Conservation (phyloP, 2,888 invertebrate species). For the Drosophila leonis region DNA sequence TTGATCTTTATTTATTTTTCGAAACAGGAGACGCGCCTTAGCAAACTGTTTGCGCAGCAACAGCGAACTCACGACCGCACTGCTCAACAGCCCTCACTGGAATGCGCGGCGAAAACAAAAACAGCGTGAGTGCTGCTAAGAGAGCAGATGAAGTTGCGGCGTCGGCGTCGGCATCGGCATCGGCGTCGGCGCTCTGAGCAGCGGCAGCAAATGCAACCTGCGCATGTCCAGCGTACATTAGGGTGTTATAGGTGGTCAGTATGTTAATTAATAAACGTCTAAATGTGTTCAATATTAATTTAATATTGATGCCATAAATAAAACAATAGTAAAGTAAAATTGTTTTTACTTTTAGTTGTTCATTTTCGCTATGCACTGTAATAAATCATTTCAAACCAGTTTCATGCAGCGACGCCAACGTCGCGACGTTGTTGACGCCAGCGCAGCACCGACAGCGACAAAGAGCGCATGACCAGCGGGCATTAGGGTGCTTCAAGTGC, state of each 20-base stretch:
- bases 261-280: background rate
- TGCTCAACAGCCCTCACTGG: slow-evolving; percentile 72
- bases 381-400: background rate
- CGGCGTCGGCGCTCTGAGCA: slow-evolving; percentile 29
- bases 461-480: background rate
- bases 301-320: slow-evolving; percentile 1
- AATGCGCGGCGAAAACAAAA: slow-evolving; percentile 63
- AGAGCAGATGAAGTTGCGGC: slow-evolving; percentile 35
- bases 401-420: slow-evolving; percentile 1
- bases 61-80: slow-evolving; percentile 66
- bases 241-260: slow-evolving; percentile 36
- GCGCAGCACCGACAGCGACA: background rate
- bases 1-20: slow-evolving; percentile 30
- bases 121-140: slow-evolving; percentile 18
- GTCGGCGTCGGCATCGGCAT: slow-evolving; percentile 26
- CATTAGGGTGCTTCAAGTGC: slow-evolving; percentile 1
- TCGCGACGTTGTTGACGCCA: background rate
- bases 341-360: background rate
- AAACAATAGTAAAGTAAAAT: background rate
- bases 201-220: slow-evolving; percentile 34
- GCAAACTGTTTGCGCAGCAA: slow-evolving; percentile 22
- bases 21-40: slow-evolving; percentile 32
- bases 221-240: slow-evolving; percentile 61
- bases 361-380: background rate
- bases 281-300: background rate